Evolutionary conservation across 2,113 vertebrate genomes (phyloP).

Genomic region (Caranx melampygus): DNA sequence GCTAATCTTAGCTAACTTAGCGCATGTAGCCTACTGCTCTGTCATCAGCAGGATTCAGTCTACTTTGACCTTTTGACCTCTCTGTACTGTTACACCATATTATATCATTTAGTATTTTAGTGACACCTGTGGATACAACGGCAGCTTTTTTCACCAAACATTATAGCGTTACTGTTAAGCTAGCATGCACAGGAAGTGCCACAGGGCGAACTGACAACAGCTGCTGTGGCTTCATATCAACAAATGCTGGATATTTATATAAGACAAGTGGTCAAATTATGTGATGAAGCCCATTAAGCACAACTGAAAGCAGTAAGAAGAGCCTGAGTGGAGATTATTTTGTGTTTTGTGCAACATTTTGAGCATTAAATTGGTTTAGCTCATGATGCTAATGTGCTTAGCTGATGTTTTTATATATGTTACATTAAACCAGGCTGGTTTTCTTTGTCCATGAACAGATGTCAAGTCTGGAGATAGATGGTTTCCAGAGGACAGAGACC

Average conservation of each 20-base stretch:
- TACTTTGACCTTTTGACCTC: no score
- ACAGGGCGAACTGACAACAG: neutral
- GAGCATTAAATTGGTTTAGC: no score
- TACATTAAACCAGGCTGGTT: neutral
- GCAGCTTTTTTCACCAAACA: no score
- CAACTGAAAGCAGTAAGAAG: neutral
- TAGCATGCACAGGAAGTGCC: neutral
- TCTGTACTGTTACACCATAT: neutral
- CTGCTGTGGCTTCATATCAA: neutral
- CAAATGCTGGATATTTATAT: neutral
- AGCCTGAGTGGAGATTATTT: neutral
- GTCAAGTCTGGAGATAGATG: neutral
- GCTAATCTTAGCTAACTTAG: neutral
- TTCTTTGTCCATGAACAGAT: neutral
- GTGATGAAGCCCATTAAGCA: neutral
- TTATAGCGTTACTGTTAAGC: no score
- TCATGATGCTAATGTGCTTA: neutral
- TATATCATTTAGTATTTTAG: no score
- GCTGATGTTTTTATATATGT: neutral
- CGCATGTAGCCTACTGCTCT: no score
- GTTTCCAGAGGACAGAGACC: slow-evolving; percentile 46
- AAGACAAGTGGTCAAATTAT: neutral
- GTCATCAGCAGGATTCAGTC: no score
- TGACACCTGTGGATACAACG: no score
- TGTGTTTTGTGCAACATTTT: neutral